phyloP scores from a whole-genome alignment of 2,797 vertebrate species.

The Picus viridis region DNA sequence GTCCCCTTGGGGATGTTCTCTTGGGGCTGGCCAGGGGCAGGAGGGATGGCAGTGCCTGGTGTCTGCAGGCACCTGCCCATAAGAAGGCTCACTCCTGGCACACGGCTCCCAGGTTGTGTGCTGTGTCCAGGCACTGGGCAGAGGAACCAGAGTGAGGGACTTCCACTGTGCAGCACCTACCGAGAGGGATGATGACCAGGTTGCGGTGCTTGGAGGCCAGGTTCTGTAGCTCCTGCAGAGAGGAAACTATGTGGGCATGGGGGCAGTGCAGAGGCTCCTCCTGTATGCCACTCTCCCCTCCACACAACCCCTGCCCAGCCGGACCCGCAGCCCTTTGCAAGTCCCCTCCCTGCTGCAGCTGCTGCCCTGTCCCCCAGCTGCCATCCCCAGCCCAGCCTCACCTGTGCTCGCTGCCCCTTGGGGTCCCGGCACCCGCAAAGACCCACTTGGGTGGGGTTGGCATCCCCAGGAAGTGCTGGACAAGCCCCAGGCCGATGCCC shows the following conservation, averaged over 20 bases:
- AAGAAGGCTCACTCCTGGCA: too few relatives aligned
- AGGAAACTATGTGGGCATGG: accelerated
- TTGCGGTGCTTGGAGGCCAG: too few relatives aligned
- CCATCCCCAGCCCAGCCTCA: accelerated
- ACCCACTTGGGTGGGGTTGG: constrained; percentile 17
- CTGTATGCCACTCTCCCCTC: neutral
- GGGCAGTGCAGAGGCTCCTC: neutral
- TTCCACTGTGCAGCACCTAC: too few relatives aligned
- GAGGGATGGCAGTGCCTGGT: accelerated
- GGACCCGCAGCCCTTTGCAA: neutral
- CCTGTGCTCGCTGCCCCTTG: neutral
- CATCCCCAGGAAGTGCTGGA: constrained; percentile 37
- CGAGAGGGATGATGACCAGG: too few relatives aligned
- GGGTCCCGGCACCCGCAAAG: constrained; percentile 75
- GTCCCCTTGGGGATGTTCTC: neutral
- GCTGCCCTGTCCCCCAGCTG: accelerated
- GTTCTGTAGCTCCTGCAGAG: neutral
- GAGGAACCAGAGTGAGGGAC: accelerated
- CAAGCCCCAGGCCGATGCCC: constrained; percentile 73
- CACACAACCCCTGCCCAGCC: accelerated
- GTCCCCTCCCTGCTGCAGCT: too few relatives aligned
- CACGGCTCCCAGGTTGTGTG: too few relatives aligned
- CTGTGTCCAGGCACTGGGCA: too few relatives aligned
- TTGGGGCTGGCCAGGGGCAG: neutral
- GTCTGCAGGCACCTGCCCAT: neutral